Base-by-base conservation (phyloP, 2,797 vertebrate genomes). In the Margarornis squamiger region DNA sequence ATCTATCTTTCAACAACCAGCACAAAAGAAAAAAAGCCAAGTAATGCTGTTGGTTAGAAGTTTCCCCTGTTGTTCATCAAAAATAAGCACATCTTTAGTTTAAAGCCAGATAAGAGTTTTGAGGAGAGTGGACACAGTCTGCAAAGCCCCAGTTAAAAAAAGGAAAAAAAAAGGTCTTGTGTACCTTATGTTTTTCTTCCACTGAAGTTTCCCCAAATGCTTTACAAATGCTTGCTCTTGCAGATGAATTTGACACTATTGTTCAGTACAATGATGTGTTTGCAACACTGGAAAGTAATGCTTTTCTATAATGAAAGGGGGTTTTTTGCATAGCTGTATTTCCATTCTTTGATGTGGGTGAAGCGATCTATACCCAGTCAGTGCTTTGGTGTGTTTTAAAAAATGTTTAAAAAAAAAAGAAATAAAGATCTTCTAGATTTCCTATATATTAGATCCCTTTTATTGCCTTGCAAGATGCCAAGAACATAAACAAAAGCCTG, bases 1-100 rank as follows among this genome's bases (percentile, higher is more conserved):
- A 12, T 52, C 68, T 43, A 46, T 77, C 88, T 96, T 94, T 96
- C 93, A 96, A 74, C 74, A 87, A 89, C 26, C 39, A 93, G 23
- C 51, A 87, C 58, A 91, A 89, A 89, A 92, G 52, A 66, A 94
- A 83, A 62, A 74, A 78, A 87, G 66, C 20, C 39, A 72, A 85
- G 61, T 79, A 89, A 59, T 71, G 45, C 78, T 89, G 39, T 52
- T 87, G 52, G 29, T 89, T 92, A 89, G 59, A 94, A 59, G 23
- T 57, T 85, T 89, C 14, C 43, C 23, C 36, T 68, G 30, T 84
- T 95, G 80, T 84, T 86, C 58, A 52, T 72, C 24, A 80, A 88
- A 96, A 94, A 81, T 51, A 70, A 93, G 55, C 32, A 59, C 52
- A 63, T 72, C 2, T 0, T 93, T 88, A 81, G 27, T 48, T 94